Evolutionary conservation across 2,888 invertebrate genomes (phyloP), one percentile per base, ranked within the genome.

Genomic region (Leptinotarsa tumamoca): DNA sequence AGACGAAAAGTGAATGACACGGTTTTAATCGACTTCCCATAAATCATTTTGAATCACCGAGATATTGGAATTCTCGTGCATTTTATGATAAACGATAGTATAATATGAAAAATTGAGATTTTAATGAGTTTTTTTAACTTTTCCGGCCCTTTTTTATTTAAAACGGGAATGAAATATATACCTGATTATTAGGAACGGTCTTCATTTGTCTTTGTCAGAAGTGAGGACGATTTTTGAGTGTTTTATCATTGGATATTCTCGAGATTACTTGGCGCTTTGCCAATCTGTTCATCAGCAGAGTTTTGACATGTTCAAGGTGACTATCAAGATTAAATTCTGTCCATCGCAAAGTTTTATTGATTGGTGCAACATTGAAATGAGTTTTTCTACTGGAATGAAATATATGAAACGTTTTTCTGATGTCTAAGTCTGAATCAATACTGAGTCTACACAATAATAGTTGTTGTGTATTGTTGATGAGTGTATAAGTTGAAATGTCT

Each of bases 71-170:
- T 86, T 86, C 84, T 82, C 83, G 82, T 83, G 84, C 85, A 80
- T 81, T 82, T 83, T 80, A 82, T 86, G 86, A 86, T 86, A 85
- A 86, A 86, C 86, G 86, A 84, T 81, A 83, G 84, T 84, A 85
- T 86, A 85, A 86, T 86, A 85, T 86, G 86, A 86, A 86, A 87
- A 87, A 87, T 87, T 85, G 85, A 82, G 85, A 85, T 85, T 86
- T 86, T 87, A 86, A 87, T 87, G 86, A 86, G 86, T 84, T 86
- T 86, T 85, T 85, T 70, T 14, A 74, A 63, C 52, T 69, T 66
- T 43, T 15, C 51, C 15, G 13, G 56, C 15, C 70, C 18, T 56
- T 71, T 70, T 74, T 71, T 70, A 67, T 56, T 52, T 15, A 43
- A 33, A 58, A 21, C 18, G 33, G 56, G 27, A 69, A 69, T 56